phyloP scores from a whole-genome alignment of 2,797 vertebrate species.

The Podargus strigoides region DNA sequence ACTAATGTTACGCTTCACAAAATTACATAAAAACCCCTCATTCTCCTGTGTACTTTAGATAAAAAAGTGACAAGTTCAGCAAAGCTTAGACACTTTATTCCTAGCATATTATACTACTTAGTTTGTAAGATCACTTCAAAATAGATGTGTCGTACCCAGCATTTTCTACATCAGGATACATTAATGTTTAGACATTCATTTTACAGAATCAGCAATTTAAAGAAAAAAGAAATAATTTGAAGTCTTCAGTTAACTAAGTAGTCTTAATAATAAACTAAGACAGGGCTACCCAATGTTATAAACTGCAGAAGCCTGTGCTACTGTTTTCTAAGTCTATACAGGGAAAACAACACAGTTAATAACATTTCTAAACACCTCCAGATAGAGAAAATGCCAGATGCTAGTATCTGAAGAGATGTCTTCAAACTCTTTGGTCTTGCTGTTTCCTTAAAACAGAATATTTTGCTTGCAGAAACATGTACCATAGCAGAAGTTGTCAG shows the following conservation, averaged over 20 bases:
- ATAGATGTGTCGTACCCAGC: not conserved
- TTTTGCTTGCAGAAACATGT: not conserved
- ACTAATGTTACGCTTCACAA: not conserved
- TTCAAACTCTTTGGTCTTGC: not conserved
- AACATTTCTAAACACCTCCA: not conserved
- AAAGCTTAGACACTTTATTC: not conserved
- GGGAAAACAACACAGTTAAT: not conserved
- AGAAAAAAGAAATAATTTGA: not conserved
- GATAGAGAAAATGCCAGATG: not conserved
- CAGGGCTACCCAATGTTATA: not conserved
- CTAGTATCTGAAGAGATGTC: not conserved
- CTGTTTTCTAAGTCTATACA: not conserved
- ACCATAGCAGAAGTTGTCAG: not conserved
- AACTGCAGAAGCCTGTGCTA: not conserved
- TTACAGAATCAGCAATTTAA: not conserved
- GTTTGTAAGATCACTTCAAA: not conserved
- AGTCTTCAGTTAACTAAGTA: not conserved
- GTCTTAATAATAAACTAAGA: not conserved
- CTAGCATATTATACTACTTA: not conserved
- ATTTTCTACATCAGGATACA: not conserved
- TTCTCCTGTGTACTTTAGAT: not conserved
- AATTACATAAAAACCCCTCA: not conserved
- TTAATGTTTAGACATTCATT: not conserved
- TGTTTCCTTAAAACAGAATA: not conserved
- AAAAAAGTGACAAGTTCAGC: not conserved